Conservation (phyloP, 2,797 vertebrate genomes). For the Psittacula echo region DNA sequence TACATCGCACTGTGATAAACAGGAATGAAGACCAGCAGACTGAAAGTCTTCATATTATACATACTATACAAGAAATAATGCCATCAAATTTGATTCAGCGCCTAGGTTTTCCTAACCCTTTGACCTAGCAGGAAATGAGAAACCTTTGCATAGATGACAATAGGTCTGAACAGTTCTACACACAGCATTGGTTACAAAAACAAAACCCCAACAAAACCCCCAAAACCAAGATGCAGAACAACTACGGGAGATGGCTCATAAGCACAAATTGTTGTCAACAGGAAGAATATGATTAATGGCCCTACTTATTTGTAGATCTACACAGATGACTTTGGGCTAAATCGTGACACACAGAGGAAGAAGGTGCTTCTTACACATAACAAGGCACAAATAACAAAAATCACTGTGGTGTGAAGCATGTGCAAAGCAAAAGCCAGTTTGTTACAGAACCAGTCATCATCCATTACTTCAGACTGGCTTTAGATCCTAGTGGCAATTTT, state of each 20-base stretch:
- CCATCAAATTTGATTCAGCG: neutral
- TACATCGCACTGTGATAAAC: neutral
- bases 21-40: neutral
- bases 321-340: neutral
- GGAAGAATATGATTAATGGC: neutral
- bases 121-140: neutral
- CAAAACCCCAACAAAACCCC: neutral
- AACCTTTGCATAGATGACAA: neutral
- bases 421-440: neutral
- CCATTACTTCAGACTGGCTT: neutral
- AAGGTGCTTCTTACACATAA: neutral
- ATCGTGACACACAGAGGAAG: neutral
- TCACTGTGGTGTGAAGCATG: neutral
- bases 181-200: neutral
- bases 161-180: neutral
- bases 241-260: neutral
- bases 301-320: neutral
- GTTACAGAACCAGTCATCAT: neutral
- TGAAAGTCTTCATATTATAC: neutral
- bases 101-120: neutral
- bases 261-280: neutral
- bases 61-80: neutral
- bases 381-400: neutral
- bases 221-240: neutral
- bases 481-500: neutral